These are phyloP conservation scores for Cavia porcellus DNA, from an alignment of 2,113 vertebrate genomes.

Conservation along the genomic window DNA sequence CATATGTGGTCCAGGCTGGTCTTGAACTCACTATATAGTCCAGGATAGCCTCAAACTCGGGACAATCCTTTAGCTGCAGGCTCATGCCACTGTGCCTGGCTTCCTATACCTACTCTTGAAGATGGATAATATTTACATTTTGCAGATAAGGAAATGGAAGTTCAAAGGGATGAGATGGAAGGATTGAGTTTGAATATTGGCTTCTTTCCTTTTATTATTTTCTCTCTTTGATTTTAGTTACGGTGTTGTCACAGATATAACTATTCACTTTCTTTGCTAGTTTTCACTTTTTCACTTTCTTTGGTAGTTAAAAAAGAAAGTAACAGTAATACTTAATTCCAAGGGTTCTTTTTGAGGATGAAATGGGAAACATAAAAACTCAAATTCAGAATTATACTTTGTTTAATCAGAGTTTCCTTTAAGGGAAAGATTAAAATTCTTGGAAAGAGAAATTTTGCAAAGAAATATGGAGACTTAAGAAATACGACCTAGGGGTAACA, in stretches of 20 bases:
- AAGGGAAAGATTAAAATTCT: constrained; percentile 42
- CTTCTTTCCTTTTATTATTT: background rate
- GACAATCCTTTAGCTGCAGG: too few species aligned
- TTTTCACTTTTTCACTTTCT: background rate
- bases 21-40: too few species aligned
- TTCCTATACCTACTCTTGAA: background rate
- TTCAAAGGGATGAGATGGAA: constrained; percentile 5
- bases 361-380: constrained; percentile 57
- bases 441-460: constrained; percentile 21
- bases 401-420: constrained; percentile 39
- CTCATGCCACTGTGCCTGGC: too few species aligned
- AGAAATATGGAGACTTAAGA: constrained; percentile 44
- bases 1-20: too few species aligned
- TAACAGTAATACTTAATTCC: constrained; percentile 13
- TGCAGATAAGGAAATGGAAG: constrained; percentile 20
- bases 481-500: background rate
- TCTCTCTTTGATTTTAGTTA: background rate
- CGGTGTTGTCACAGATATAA: constrained; percentile 1
- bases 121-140: constrained; percentile 15
- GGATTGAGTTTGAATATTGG: constrained; percentile 7
- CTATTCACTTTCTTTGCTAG: too few species aligned
- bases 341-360: constrained; percentile 36
- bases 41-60: too few species aligned
- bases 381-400: constrained; percentile 45
- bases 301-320: constrained; percentile 4